Base-by-base conservation (phyloP, 2,888 invertebrate genomes). In the Drosophila tripunctata region DNA sequence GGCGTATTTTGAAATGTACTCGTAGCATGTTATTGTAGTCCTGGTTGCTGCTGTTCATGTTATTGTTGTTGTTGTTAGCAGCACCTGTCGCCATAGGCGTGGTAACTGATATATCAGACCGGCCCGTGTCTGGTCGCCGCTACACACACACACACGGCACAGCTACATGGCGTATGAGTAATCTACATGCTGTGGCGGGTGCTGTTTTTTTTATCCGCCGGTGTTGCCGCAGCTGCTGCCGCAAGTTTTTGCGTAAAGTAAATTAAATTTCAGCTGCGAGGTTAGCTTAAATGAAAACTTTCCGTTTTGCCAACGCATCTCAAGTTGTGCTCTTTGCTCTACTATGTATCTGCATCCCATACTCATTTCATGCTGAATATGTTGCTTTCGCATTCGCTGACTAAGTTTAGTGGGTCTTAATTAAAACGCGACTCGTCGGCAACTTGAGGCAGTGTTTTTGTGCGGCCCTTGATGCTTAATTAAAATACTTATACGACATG, bases 401-500 rank as follows among this genome's bases (percentile, higher is more conserved):
- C 80, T 86, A 73, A 73, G 73, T 73, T 79, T 76, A 84, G 78
- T 74, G 67, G 82, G 64, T 70, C 85, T 85, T 82, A 82, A 82
- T 82, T 82, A 82, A 82, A 82, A 82, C 69, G 68, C 78, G 82
- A 61, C 67, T 71, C 63, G 45, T 60, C 62, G n/a, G 71, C 70
- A 81, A 78, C 85, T 75, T 75, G 78, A 65, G 48, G 64, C 75
- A 54, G 50, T 75, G 75, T 84, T 77, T 80, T 66, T 66, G 68
- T 62, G 70, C 69, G 75, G 61, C 77, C 64, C 79, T 84, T 84
- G 83, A 82, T 76, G 88, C 88, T 84, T 84, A 84, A 84, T 84
- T 87, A 84, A 84, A 84, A 84, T 87, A 84, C 83, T 84, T 79
- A 87, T 79, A 79, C 86, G 83, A 82, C 86, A 84, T 82, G 87